Base-by-base conservation (phyloP, 2,797 vertebrate genomes). In the Odontamblyopus lacepedii region DNA sequence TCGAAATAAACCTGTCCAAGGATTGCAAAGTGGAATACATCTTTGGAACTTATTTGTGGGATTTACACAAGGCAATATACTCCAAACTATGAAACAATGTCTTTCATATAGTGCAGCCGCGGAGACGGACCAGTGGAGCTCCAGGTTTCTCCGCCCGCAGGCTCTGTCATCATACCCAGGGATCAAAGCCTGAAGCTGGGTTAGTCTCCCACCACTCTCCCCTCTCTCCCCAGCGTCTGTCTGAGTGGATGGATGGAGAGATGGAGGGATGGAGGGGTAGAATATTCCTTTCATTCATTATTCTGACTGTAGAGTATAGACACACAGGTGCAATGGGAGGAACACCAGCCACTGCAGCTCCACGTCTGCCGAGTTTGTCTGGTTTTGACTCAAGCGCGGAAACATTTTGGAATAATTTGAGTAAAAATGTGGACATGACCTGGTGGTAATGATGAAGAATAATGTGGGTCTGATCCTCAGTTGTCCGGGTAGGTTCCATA, bases 151-250 rank as follows among this genome's bases (percentile, higher is more conserved):
- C 85, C 89, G 91, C 92, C 92, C 64, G 1, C 75, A 84, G 91
- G 93, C 91, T 90, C 91, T 94, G 93, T 94, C 92, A 94, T 92
- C 92, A 92, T 89, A 92, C 88, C 90, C 86, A 66, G 78, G 90
- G 92, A 93, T 95, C 90, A 94, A 94, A 94, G 93, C 89, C 83
- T 84, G 76, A 76, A 88, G 90, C 84, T 74, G 74, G 86, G 80
- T 85, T 80, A 77, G 85, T 87, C 80, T 85, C 84, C 77, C 83
- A 16, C 81, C 78, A 78, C 82, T 76, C 89, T 85, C 85, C 81
- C 82, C 84, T 85, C 82, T 73, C 82, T 80, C 83, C 86, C 89
- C 71, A 12, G 83, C 85, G 86, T 80, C 79, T 87, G 85, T 75
- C 81, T 80, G 72, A 48, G 77, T 83, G 35, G 1, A 2, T 38